These are phyloP conservation scores for Dendrocopos noguchii DNA, from an alignment of 2,113 vertebrate genomes.

Conservation along the genomic window DNA sequence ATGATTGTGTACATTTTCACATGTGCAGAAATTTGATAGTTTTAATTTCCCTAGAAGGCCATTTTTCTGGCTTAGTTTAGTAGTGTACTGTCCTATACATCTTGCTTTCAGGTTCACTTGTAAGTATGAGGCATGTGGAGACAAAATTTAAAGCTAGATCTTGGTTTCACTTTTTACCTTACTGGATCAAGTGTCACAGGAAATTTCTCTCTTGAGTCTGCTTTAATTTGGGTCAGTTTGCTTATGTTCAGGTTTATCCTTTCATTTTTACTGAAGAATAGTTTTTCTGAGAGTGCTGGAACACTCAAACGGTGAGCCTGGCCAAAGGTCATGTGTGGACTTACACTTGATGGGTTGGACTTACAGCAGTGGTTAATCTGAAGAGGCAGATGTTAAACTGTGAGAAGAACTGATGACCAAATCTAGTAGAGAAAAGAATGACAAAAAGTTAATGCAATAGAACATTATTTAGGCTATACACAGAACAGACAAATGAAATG, in stretches of 20 bases:
- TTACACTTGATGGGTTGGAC: not conserved
- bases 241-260: not conserved
- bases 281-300: not conserved
- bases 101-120: not conserved
- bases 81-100: not conserved
- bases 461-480: not conserved
- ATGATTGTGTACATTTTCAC: not conserved
- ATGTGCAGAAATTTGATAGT: no score
- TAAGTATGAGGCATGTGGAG: not conserved
- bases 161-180: not conserved
- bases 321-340: no score
- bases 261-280: not conserved
- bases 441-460: not conserved
- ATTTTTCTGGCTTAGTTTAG: not conserved
- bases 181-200: not conserved
- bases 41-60: not conserved
- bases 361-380: not conserved
- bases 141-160: not conserved
- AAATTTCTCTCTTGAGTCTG: not conserved
- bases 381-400: not conserved
- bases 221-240: not conserved
- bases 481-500: not conserved
- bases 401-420: not conserved
- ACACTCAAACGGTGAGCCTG: not conserved
- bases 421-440: not conserved